These are phyloP conservation scores for Pterocles gutturalis DNA, from an alignment of 2,113 vertebrate species.

Conservation along the genomic window DNA sequence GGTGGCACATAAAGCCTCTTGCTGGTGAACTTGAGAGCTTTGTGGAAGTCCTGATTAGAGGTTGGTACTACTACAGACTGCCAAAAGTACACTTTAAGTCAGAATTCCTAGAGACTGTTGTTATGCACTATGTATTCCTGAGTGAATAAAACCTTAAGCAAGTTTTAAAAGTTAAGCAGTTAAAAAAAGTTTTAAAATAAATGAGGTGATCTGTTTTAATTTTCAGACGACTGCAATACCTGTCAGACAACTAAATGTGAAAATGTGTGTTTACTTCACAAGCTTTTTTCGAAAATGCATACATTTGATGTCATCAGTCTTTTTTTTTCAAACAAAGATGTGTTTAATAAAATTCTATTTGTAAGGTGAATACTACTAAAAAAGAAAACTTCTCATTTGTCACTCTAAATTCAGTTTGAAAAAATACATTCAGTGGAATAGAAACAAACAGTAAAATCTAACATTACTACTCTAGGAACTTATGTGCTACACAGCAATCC, in stretches of 20 bases:
- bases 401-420: neutral
- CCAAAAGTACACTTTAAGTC: neutral
- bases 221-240: neutral
- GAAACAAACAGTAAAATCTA: neutral
- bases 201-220: neutral
- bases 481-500: neutral
- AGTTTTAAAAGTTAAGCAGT: neutral
- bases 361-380: neutral
- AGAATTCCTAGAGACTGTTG: neutral
- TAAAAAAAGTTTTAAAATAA: neutral
- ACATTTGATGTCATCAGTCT: neutral
- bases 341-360: neutral
- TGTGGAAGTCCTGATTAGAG: neutral
- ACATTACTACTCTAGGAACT: neutral
- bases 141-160: neutral
- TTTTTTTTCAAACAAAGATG: neutral
- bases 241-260: neutral
- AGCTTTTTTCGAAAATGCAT: neutral
- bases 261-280: neutral
- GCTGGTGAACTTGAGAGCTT: neutral
- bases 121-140: neutral
- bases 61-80: neutral
- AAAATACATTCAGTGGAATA: neutral
- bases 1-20: neutral
- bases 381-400: neutral